These are phyloP conservation scores for Margaritifera margaritifera DNA, from an alignment of 2,888 invertebrate species.

Conservation along the genomic window DNA sequence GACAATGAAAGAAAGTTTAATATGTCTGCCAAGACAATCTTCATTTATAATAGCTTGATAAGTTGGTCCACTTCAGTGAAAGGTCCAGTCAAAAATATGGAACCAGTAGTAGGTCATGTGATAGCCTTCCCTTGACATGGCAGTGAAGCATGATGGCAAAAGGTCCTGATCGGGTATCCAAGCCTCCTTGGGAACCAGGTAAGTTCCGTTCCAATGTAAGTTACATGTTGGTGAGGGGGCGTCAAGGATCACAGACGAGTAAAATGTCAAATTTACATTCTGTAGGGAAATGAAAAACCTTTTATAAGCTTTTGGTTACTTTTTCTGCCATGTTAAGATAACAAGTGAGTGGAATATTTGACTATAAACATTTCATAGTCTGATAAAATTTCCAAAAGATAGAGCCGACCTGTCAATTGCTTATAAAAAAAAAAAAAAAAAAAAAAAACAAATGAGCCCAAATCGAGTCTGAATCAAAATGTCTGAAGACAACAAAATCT, in stretches of 20 bases:
- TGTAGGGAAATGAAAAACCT: conserved; percentile 18
- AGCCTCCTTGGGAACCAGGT: conserved; percentile 12
- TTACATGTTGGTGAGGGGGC: conserved; percentile 35
- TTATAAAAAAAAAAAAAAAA: too few species aligned
- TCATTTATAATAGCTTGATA: background rate
- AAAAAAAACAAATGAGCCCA: too few species aligned
- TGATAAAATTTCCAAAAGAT: too few species aligned
- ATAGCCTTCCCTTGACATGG: conserved; percentile 31
- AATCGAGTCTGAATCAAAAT: too few species aligned
- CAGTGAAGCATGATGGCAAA: conserved; percentile 28
- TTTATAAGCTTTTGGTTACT: too few species aligned
- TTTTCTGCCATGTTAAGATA: too few species aligned
- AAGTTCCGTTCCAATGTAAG: conserved; percentile 30
- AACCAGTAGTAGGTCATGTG: conserved; percentile 45
- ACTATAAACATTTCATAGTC: too few species aligned
- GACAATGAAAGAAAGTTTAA: too few species aligned
- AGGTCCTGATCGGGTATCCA: conserved; percentile 8
- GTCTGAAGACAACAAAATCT: too few species aligned
- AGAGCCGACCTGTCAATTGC: too few species aligned
- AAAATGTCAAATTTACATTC: conserved; percentile 24
- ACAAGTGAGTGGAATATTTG: too few species aligned
- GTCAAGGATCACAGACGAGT: conserved; percentile 37
- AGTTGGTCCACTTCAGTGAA: background rate
- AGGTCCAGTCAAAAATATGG: conserved; percentile 29
- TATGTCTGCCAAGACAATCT: too few species aligned